phyloP scores from a whole-genome alignment of 2,113 vertebrate species.

The Spizaetus ornatus region DNA sequence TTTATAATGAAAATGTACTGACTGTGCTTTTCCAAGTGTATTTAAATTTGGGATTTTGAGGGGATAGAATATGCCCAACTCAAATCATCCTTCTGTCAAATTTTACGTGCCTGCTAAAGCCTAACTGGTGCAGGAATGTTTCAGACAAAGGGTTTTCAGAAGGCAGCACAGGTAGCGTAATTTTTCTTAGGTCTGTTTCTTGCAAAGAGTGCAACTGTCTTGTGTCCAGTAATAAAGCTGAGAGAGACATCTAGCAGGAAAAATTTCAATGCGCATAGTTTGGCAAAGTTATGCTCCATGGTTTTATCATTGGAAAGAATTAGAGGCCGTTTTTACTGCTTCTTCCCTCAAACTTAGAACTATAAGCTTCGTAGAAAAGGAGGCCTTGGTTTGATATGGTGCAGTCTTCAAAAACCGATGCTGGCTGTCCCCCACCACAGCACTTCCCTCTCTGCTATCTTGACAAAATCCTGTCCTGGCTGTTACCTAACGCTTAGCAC shows the following conservation, averaged over 20 bases:
- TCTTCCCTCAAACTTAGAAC: not conserved
- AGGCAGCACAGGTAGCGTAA: not conserved
- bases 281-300: not conserved
- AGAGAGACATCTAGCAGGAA: not conserved
- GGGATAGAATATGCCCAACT: not conserved
- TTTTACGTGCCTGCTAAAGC: not conserved
- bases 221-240: not conserved
- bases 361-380: not conserved
- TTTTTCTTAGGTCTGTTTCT: not conserved
- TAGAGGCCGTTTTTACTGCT: not conserved
- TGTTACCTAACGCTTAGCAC: not conserved
- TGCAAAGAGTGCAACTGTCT: not conserved
- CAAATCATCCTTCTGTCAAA: not conserved
- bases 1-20: not conserved
- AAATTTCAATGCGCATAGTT: not conserved
- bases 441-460: not conserved
- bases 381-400: not conserved
- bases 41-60: not conserved
- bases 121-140: not conserved
- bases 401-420: not conserved
- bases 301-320: not conserved
- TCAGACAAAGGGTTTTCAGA: not conserved
- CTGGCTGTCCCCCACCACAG: not conserved
- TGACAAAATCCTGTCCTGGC: not conserved
- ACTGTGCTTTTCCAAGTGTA: not conserved